phyloP scores from a whole-genome alignment of 2,888 invertebrate species.

The Harpagoxenus sublaevis region DNA sequence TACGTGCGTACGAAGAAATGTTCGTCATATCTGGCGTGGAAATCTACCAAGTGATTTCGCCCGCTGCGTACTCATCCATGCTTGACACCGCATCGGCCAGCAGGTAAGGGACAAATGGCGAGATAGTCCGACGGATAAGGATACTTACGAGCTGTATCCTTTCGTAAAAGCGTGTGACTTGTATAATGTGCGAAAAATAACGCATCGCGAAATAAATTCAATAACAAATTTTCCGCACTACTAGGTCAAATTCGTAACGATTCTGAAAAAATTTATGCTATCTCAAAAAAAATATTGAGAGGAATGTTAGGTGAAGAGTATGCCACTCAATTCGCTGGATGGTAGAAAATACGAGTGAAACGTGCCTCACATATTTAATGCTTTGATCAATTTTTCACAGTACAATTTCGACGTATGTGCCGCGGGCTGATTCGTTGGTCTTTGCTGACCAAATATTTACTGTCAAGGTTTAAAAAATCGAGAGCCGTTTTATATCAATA shows the following conservation, averaged over 20 bases:
- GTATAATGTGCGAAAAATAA: neutral
- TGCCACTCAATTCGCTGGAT: constrained; percentile 37
- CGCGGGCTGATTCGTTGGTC: neutral
- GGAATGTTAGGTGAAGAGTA: constrained; percentile 15
- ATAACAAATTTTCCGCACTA: neutral
- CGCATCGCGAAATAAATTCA: neutral
- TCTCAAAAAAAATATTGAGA: neutral
- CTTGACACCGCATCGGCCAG: constrained; percentile 68
- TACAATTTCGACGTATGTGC: constrained; percentile 22
- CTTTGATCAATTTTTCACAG: constrained; percentile 45
- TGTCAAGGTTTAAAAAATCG: neutral
- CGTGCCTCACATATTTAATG: constrained; percentile 36
- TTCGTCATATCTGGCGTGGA: constrained; percentile 73
- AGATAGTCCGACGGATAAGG: constrained; percentile 63
- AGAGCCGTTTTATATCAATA: constrained; percentile 35
- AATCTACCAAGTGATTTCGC: constrained; percentile 73
- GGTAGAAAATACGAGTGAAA: constrained; percentile 29
- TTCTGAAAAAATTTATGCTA: neutral
- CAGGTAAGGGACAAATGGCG: constrained; percentile 67
- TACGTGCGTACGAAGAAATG: constrained; percentile 66
- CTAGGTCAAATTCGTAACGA: neutral
- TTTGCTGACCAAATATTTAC: constrained; percentile 6
- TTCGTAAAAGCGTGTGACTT: constrained; percentile 18
- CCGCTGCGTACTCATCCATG: constrained; percentile 72
- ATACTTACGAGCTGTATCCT: constrained; percentile 51